Evolutionary conservation across 2,888 invertebrate genomes (phyloP).

Genomic region (Zaprionus obscuricornis): DNA sequence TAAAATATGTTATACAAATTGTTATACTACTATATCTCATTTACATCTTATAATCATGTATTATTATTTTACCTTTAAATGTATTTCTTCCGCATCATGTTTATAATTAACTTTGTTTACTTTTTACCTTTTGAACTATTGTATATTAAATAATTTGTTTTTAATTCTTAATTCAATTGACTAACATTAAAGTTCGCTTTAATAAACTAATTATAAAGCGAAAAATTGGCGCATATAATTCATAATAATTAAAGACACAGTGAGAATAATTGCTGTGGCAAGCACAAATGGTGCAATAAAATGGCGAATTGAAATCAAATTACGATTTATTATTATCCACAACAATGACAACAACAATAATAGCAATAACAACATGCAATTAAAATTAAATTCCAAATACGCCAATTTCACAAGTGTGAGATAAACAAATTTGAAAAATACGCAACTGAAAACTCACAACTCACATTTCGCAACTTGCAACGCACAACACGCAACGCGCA

Average conservation of each 20-base stretch:
- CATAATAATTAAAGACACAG: conserved; percentile 15
- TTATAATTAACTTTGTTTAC: too few relatives aligned
- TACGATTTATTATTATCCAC: conserved; percentile 39
- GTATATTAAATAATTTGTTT: too few relatives aligned
- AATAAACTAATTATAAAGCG: conserved; percentile 11
- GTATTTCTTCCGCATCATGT: too few relatives aligned
- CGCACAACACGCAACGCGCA: too few relatives aligned
- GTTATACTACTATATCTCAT: too few relatives aligned
- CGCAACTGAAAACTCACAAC: too few relatives aligned
- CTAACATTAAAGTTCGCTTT: background rate
- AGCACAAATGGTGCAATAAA: background rate
- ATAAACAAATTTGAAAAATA: conserved; percentile 10
- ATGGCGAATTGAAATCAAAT: conserved; percentile 38
- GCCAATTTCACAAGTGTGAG: conserved; percentile 16
- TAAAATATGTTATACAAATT: too few relatives aligned
- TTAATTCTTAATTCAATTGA: too few relatives aligned
- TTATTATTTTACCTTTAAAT: too few relatives aligned
- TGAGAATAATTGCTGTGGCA: conserved; percentile 26
- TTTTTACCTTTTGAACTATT: too few relatives aligned
- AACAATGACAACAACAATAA: background rate
- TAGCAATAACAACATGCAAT: conserved; percentile 35
- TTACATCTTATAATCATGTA: too few relatives aligned
- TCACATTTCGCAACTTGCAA: too few relatives aligned
- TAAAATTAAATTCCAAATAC: conserved; percentile 45
- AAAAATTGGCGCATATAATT: conserved; percentile 6